These are phyloP conservation scores for Trinorchestia longiramus DNA, from an alignment of 1,140 invertebrate genomes.

Conservation along the genomic window DNA sequence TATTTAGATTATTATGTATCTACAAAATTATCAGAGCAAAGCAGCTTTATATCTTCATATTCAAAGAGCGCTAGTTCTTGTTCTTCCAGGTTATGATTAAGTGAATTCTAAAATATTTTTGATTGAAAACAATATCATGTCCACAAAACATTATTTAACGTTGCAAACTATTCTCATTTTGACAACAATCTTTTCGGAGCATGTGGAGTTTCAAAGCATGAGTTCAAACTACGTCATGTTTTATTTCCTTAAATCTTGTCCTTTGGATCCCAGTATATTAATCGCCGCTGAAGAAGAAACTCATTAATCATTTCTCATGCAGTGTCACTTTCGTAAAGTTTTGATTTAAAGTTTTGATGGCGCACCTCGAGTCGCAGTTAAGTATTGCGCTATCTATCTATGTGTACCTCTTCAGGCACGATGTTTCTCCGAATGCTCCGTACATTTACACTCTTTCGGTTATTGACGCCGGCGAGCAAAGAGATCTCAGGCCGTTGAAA, in stretches of 20 bases:
- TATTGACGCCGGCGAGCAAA: conserved; percentile 24
- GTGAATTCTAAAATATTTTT: background rate
- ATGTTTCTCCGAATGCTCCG: background rate
- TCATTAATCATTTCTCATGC: background rate
- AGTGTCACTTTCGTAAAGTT: background rate
- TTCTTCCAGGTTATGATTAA: background rate
- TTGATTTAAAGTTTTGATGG: background rate
- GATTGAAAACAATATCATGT: background rate
- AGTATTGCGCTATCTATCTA: background rate
- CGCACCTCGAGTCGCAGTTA: background rate
- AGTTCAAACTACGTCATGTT: background rate
- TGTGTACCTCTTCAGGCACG: background rate
- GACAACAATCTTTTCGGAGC: background rate
- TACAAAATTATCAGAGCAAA: background rate
- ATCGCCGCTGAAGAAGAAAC: background rate
- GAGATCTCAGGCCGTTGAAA: conserved; percentile 21
- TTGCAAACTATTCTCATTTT: background rate
- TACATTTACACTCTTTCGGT: background rate
- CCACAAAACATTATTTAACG: too few relatives aligned
- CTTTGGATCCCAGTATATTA: background rate
- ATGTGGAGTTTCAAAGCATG: background rate
- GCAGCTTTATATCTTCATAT: background rate
- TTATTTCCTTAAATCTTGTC: background rate
- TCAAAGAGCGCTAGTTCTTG: background rate
- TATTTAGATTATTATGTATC: too few relatives aligned